Conservation (phyloP, 2,113 vertebrate species). For the Lanius collurio region DNA sequence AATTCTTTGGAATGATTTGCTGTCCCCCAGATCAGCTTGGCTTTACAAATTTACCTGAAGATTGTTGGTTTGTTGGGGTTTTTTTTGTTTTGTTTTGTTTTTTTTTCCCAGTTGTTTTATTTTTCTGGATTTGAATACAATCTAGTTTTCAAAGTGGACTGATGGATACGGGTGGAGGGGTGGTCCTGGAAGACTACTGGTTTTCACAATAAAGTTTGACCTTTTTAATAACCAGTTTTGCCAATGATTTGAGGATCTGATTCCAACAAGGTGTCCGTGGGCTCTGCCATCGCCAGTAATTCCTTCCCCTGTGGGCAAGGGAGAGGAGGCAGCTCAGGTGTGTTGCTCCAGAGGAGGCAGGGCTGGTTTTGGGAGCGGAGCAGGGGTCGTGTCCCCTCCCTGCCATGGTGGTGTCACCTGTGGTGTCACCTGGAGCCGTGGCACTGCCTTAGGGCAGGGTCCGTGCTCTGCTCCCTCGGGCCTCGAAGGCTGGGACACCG, state of each 20-base stretch:
- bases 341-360: constrained; percentile 7
- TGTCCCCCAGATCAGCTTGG: constrained; percentile 53
- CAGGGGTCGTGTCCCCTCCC: not conserved
- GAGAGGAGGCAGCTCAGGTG: constrained; percentile 4
- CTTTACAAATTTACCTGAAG: constrained; percentile 52
- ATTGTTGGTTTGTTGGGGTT: not conserved
- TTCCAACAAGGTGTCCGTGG: not conserved
- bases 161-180: constrained; percentile 47
- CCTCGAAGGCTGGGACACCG: not conserved
- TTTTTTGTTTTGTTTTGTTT: not conserved
- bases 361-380: not conserved
- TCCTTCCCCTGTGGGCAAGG: not conserved
- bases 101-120: not conserved
- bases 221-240: constrained; percentile 64
- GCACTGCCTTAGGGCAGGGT: not conserved
- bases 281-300: constrained; percentile 5
- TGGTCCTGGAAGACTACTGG: constrained; percentile 64
- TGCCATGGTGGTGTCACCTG: not conserved
- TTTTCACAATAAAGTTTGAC: constrained; percentile 69
- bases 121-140: constrained; percentile 38
- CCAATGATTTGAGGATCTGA: constrained; percentile 58
- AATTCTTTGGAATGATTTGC: constrained; percentile 36
- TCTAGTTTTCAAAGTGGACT: constrained; percentile 61
- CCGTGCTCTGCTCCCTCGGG: not conserved
- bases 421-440: not conserved